Evolutionary conservation across 2,888 invertebrate species (phyloP).

Genomic region (Loripinus fragilis): DNA sequence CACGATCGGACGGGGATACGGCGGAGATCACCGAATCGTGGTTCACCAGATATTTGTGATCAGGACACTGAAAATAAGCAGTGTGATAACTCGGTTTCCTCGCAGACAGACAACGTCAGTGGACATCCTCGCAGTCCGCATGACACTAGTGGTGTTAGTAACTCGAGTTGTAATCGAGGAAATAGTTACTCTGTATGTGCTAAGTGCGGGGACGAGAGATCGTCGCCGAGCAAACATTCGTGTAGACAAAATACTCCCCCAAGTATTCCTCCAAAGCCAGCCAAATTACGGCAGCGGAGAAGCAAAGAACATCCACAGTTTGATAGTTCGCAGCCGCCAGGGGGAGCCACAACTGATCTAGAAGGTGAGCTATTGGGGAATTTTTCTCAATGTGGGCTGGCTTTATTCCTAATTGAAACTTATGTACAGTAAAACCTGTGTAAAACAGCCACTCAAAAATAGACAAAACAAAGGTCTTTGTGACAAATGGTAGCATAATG

Average conservation of each 20-base stretch:
- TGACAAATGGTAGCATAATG: too few relatives aligned
- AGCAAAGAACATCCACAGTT: conserved; percentile 57
- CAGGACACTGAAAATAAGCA: conserved; percentile 29
- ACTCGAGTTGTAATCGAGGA: neutral
- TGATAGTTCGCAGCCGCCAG: conserved; percentile 56
- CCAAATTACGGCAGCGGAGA: conserved; percentile 43
- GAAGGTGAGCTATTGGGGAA: too few relatives aligned
- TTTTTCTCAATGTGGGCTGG: too few relatives aligned
- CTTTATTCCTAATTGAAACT: too few relatives aligned
- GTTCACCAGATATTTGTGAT: conserved; percentile 43
- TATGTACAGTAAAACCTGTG: too few relatives aligned
- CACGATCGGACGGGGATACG: conserved; percentile 57
- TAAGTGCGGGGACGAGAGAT: conserved; percentile 44
- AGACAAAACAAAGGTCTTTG: too few relatives aligned
- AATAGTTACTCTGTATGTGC: conserved; percentile 34
- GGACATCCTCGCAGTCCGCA: neutral
- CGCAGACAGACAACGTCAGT: conserved; percentile 28
- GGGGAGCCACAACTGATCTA: conserved; percentile 36
- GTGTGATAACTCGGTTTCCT: conserved; percentile 44
- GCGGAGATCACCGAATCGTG: conserved; percentile 39
- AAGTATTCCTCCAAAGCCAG: conserved; percentile 65
- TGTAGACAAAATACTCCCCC: conserved; percentile 56
- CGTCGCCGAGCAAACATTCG: conserved; percentile 26
- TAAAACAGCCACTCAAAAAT: too few relatives aligned
- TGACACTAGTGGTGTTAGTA: neutral